Evolutionary conservation across 1,140 invertebrate genomes (phyloP), one percentile per base, ranked within the genome.

Genomic region (Trialeurodes vaporariorum): DNA sequence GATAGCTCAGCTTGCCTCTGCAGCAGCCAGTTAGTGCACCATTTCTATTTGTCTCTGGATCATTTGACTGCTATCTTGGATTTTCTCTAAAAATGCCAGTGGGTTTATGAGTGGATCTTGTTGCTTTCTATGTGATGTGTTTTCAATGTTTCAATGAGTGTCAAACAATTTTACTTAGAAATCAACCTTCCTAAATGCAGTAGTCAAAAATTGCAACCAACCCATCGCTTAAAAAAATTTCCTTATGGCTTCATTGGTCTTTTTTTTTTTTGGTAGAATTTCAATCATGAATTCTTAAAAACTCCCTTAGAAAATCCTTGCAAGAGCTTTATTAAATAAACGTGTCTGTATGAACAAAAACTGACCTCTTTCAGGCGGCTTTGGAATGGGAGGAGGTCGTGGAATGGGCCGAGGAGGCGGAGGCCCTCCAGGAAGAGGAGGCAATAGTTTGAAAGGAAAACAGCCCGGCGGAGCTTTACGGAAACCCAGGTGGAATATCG

Each of bases 401-500:
- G 66, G 61, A 17, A 65, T 68, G 65, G 66, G 69, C 25, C 64
- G 70, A 13, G 65, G 71, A n/a, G 13, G 63, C 13, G 64, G 49
- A 22, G 70, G 73, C 58, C 69, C 75, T n/a, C 72, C 74, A 23
- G 73, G 69, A 40, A 65, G 66, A 68, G 66, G 64, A 13, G 59
- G 62, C 40, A 71, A 68, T 61, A 70, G 63, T 23, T 60, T 75
- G 34, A 79, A 81, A 65, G 77, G 75, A 13, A 81, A 78, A 70
- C 75, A 77, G 34, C 87, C 91, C 25, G 93, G 93, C 63, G 87
- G 89, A 65, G 83, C 83, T 64, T 77, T 96, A 59, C 83, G 89
- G 2, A 93, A 92, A 75, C 92, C 92, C 9, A 84, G 83, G 68
- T 98, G 94, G 93, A 91, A 94, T 71, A 74, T 89, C 68, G 77